Conservation (phyloP, 2,113 vertebrate genomes). For the Semnopithecus entellus region DNA sequence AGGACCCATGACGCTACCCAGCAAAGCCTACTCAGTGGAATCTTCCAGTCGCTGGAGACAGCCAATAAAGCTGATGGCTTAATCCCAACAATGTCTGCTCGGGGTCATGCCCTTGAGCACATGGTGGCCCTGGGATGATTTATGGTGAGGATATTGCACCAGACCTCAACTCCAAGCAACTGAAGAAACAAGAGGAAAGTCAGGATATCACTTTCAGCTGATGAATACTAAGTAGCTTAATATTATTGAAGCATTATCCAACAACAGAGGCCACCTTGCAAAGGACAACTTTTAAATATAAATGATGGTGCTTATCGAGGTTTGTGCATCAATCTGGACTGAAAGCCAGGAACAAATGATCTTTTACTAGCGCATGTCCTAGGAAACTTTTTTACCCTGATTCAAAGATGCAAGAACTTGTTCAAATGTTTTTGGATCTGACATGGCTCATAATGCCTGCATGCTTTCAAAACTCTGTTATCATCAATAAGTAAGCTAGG, state of each 20-base stretch:
- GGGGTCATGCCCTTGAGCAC: not conserved
- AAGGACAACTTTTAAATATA: constrained; percentile 30
- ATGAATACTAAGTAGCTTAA: not conserved
- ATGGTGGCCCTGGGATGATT: not conserved
- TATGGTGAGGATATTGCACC: not conserved
- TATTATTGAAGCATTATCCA: not conserved
- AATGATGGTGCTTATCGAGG: not conserved
- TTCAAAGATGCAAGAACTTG: not conserved
- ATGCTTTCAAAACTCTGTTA: not conserved
- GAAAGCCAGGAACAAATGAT: constrained; percentile 42
- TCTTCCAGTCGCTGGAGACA: not conserved
- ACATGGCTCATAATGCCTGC: not conserved
- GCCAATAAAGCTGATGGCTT: not conserved
- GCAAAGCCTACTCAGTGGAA: not conserved
- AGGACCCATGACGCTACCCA: not conserved
- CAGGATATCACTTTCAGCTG: not conserved
- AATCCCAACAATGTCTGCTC: not conserved
- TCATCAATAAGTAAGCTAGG: not conserved
- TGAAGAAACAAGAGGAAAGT: not conserved
- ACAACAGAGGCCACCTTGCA: not conserved
- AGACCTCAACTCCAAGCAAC: not conserved
- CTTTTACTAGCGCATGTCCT: not conserved
- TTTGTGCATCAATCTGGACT: not conserved
- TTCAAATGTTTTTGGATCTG: not conserved
- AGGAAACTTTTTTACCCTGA: not conserved